phyloP scores from a whole-genome alignment of 2,113 vertebrate species.

The Neolamprologus longior region DNA sequence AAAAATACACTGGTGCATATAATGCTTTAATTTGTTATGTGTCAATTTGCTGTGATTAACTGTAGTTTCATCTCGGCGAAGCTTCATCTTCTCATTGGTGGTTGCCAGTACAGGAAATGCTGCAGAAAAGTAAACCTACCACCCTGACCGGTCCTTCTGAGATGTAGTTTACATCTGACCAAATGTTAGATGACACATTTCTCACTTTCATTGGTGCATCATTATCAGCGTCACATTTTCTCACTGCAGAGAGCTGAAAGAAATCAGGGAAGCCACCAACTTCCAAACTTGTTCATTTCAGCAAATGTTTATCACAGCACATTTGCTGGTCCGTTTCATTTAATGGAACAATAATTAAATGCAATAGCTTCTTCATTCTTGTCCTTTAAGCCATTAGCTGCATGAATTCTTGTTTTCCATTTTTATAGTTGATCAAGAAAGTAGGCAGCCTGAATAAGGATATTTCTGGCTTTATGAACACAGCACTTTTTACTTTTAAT shows the following conservation, averaged over 20 bases:
- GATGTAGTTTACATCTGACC: not conserved
- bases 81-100: not conserved
- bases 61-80: not conserved
- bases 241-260: not conserved
- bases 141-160: not conserved
- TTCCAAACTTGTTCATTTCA: not conserved
- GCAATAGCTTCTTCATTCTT: not conserved
- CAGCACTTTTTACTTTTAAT: not conserved
- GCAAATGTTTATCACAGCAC: not conserved
- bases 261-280: not conserved
- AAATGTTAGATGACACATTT: not conserved
- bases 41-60: not conserved
- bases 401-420: not conserved
- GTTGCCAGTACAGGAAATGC: not conserved
- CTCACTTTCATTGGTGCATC: not conserved
- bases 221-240: not conserved
- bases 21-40: not conserved
- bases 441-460: not conserved
- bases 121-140: not conserved
- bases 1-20: not conserved
- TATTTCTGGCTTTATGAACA: not conserved
- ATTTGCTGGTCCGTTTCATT: not conserved
- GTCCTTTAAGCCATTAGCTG: not conserved
- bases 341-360: not conserved
- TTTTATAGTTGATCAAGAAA: not conserved